Evolutionary conservation across 2,113 vertebrate genomes (phyloP).

Genomic region (Psammodynastes pulverulentus): DNA sequence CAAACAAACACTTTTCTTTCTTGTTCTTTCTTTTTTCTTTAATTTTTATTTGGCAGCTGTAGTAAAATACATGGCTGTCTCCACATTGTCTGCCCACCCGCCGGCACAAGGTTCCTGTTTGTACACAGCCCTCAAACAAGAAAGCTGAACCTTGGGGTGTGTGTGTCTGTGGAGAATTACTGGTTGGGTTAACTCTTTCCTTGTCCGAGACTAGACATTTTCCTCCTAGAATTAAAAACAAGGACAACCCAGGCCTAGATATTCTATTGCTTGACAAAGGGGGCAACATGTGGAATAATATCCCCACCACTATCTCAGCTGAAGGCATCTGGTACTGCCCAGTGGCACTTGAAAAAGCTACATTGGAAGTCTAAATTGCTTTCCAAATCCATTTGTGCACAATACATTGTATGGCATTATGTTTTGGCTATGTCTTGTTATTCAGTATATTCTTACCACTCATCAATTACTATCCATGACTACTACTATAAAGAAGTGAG

Average conservation of each 20-base stretch:
- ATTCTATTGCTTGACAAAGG: neutral
- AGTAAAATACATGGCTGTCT: slow-evolving; percentile 82
- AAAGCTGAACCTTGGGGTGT: slow-evolving; percentile 37
- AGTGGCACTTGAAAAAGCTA: neutral
- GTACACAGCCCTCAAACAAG: slow-evolving; percentile 72
- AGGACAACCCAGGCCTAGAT: neutral
- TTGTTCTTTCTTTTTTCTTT: slow-evolving; percentile 51
- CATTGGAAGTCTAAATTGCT: neutral
- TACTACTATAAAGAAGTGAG: neutral
- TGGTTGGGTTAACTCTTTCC: neutral
- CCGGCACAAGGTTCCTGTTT: slow-evolving; percentile 70
- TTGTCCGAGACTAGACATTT: neutral
- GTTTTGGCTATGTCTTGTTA: neutral
- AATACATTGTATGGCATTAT: neutral
- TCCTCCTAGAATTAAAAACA: neutral
- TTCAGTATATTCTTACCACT: neutral
- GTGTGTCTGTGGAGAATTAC: neutral
- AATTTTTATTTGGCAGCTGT: slow-evolving; percentile 74
- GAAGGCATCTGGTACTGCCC: neutral
- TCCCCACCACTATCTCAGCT: neutral
- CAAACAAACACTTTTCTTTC: slow-evolving; percentile 37
- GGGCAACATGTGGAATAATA: neutral
- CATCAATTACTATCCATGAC: neutral
- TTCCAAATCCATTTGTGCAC: too few species aligned
- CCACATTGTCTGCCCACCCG: slow-evolving; percentile 81